Evolutionary conservation across 2,113 vertebrate species (phyloP), one percentile per base, ranked within the genome.

Genomic region (Elachura formosa): DNA sequence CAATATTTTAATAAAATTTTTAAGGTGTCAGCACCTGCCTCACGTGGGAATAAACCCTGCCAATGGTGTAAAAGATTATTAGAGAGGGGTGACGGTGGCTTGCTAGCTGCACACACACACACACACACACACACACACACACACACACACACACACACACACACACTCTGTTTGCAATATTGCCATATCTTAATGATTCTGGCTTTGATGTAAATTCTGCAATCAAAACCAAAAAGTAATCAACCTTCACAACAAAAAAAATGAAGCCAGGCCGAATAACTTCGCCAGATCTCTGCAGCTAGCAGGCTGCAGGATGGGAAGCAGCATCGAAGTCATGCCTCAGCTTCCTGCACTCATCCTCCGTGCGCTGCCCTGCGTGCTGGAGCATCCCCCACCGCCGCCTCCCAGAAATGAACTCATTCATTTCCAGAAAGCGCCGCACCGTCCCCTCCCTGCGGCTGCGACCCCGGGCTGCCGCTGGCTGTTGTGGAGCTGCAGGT

Each of bases 341-440:
- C 48, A 40, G 40, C 77, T 93, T 94, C 92, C 96, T 91, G 91
- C 89, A 48, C 4, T 67, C 79, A 69, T 68, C 38, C 43, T 89
- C 21, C 38, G 71, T 1, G 5, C 51, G 2, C n/a, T 15, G 10
- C 46, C 28, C 62, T 3, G 4, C 3, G 2, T 0, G 3, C 52
- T 6, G 67, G 55, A 78, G 94, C 85, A 45, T 8, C n/a, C 40
- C 34, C 55, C 74, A 14, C 15, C 43, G 0, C 76, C 2, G 0
- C 86, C 91, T 75, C 73, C 48, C 83, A 63, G 84, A 90, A 90
- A 48, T 22, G 64, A 92, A 14, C 56, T 77, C 83, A 28, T 21
- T 3, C 16, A 45, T 78, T 84, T 84, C 84, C 93, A 92, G 89
- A 78, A 91, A 81, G 25, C 1, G 2, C 66, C 1, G 5, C 6